Conservation (phyloP, 2,797 vertebrate genomes). For the Muraenolepis orangiensis region DNA sequence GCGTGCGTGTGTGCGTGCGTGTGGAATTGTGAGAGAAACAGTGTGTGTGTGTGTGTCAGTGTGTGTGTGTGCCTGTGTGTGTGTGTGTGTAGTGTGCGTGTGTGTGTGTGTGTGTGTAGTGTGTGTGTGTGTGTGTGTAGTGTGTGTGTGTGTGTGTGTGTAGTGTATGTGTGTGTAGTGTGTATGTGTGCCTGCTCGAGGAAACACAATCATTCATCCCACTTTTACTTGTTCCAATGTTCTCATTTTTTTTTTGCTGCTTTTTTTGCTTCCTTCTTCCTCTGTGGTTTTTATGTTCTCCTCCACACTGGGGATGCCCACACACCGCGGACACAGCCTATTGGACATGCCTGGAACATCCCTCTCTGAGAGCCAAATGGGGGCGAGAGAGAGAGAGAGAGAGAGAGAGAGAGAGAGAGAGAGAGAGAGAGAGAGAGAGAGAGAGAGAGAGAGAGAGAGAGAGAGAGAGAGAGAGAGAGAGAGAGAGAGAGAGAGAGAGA, state of each 20-base stretch:
- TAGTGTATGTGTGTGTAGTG: conserved; percentile 10
- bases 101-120: conserved; percentile 17
- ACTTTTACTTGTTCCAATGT: conserved; percentile 58
- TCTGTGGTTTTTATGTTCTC: conserved; percentile 51
- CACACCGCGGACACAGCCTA: conserved; percentile 61
- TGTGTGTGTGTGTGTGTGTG: conserved; percentile 12
- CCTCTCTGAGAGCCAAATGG: conserved; percentile 46
- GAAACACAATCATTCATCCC: conserved; percentile 45
- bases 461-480: conserved; percentile 11
- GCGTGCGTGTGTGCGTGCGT: conserved; percentile 8
- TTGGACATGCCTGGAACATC: conserved; percentile 69
- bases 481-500: background rate
- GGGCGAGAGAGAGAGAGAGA: conserved; percentile 14
- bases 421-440: conserved; percentile 28
- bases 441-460: conserved; percentile 23
- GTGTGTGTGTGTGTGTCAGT: conserved; percentile 4
- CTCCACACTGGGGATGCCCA: conserved; percentile 55
- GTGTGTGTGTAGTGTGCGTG: conserved; percentile 10
- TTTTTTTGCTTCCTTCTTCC: background rate
- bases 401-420: conserved; percentile 26
- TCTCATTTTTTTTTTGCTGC: conserved; percentile 6
- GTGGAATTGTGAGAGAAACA: too few species aligned
- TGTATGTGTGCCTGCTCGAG: conserved; percentile 12
- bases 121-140: conserved; percentile 4
- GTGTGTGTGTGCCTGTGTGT: conserved; percentile 8